Base-by-base conservation (phyloP, 2,888 invertebrate species). In the Acleris cristana region DNA sequence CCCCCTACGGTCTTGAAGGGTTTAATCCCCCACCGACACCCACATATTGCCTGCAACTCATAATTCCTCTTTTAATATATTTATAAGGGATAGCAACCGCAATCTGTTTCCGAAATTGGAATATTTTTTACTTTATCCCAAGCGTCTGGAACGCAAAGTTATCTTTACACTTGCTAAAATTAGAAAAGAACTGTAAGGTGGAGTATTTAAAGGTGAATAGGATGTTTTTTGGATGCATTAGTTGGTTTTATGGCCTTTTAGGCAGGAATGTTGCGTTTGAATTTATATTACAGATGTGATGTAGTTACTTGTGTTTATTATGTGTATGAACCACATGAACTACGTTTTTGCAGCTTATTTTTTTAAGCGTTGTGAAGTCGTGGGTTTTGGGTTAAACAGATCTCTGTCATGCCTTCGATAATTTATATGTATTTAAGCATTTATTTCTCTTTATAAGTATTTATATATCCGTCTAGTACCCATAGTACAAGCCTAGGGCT, bases 41-140 rank as follows among this genome's bases (percentile, higher is more conserved):
- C 64, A 65, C 78, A 79, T 78, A 79, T 78, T 76, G 76, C 67
- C 65, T 76, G 74, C 75, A 76, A 77, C 77, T 80, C 80, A 82
- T 85, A 84, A 85, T 84, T 83, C 76, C 81, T 77, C 78, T 79
- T 84, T 85, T 84, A 85, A 85, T 85, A 83, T 83, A 84, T 86
- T 84, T 86, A 85, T 84, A 84, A 83, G 80, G 81, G 79, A 82
- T 83, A 75, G 71, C 68, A 65, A 72, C 79, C 78, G 78, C 83
- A 84, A 84, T 85, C 82, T 83, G 82, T 84, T 84, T 80, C 77
- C 80, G 77, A 84, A 82, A 84, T 84, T 83, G 84, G 81, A 81
- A 82, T 82, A 82, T 84, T 83, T 85, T 84, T 83, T 81, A 80
- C 79, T 80, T 79, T 79, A 81, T 79, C 78, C 78, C 75, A 69